Conservation (phyloP, 2,888 invertebrate species). For the Digitonthophagus gazella region DNA sequence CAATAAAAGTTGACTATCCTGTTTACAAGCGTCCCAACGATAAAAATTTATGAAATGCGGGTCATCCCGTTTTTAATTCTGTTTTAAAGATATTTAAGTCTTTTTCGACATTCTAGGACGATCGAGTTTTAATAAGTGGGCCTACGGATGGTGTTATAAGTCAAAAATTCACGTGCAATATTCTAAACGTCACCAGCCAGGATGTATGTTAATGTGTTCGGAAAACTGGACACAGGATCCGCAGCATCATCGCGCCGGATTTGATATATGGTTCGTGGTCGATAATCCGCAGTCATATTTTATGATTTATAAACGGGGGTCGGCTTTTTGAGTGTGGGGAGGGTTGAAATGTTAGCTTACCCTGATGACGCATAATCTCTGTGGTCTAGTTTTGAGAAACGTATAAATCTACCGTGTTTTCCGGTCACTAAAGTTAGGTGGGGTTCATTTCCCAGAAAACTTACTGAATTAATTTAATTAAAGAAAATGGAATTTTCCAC, state of each 20-base stretch:
- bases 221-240: no score
- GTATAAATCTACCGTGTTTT: background rate
- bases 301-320: background rate
- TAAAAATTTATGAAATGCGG: constrained; percentile 15
- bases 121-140: no score
- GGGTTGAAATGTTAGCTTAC: background rate
- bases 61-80: background rate
- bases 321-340: background rate
- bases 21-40: constrained; percentile 19
- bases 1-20: constrained; percentile 26
- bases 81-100: background rate
- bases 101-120: no score
- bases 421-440: no score
- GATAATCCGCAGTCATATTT: background rate
- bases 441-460: no score
- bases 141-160: background rate
- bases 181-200: background rate
- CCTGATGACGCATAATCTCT: no score
- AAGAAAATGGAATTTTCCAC: no score
- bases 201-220: background rate
- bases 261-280: background rate
- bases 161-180: background rate
- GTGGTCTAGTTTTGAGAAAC: background rate
- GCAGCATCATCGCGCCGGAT: no score
- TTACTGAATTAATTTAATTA: no score